Percentiles rank a stretch among this genome's conserved stretches.
phyloP scores from a whole-genome alignment of 2,113 vertebrate species.

The Rallus limicola region DNA sequence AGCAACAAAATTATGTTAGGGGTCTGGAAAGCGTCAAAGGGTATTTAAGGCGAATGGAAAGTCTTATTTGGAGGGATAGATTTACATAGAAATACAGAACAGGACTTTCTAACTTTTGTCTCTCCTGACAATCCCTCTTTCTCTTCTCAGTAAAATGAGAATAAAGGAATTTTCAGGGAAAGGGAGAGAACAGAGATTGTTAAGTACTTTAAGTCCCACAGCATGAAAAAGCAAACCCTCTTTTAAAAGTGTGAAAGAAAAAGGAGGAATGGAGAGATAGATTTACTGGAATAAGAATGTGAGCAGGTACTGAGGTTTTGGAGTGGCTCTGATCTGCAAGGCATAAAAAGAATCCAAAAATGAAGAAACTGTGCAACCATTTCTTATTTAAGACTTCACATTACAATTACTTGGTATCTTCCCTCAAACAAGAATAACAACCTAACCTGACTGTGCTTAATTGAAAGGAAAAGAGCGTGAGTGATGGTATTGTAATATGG shows the following conservation, averaged over 20 bases:
- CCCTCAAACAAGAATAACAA: neutral
- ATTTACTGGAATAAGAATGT: neutral
- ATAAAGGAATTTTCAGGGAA: slow-evolving; percentile 1
- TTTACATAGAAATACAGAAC: slow-evolving; percentile 6
- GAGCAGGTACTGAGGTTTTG: neutral
- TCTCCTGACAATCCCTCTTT: slow-evolving; percentile 15
- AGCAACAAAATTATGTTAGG: neutral
- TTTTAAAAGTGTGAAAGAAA: neutral
- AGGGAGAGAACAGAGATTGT: neutral
- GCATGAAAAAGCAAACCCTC: neutral
- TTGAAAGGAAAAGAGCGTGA: neutral
- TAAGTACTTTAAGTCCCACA: neutral
- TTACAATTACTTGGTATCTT: neutral
- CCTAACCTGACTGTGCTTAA: neutral
- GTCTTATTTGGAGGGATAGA: neutral
- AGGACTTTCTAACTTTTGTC: slow-evolving; percentile 18
- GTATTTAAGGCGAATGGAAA: neutral
- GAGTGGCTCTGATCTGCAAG: neutral
- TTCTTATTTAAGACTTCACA: neutral
- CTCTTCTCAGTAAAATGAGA: neutral
- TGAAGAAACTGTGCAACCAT: neutral
- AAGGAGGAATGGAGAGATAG: neutral
- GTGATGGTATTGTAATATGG: neutral
- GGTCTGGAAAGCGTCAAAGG: slow-evolving; percentile 1
- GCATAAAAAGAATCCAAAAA: neutral